A percentile compares a stretch with the other conserved stretches of the same genome.
These are phyloP conservation scores for Pseudomugil tenellus DNA, from an alignment of 2,797 vertebrate species.

Conservation along the genomic window DNA sequence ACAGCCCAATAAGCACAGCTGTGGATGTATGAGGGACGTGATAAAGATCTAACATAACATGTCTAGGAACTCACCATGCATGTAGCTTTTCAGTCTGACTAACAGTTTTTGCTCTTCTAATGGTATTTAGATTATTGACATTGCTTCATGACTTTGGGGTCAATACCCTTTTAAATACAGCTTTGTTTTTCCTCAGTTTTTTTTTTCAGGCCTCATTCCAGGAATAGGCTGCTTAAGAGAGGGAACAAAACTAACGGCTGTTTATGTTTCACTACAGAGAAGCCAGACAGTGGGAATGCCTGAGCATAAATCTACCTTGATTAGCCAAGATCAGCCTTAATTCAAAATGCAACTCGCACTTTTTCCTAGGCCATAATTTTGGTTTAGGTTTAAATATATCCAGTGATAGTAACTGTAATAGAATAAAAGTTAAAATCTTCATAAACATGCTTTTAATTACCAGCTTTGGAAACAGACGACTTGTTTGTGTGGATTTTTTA, in stretches of 20 bases:
- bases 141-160: slow-evolving; percentile 25
- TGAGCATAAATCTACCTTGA: background rate
- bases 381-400: too few species aligned
- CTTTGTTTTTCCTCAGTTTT: slow-evolving; percentile 13
- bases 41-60: slow-evolving; percentile 66
- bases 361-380: background rate
- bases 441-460: background rate
- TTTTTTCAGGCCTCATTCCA: slow-evolving; percentile 23
- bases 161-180: slow-evolving; percentile 25
- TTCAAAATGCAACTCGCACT: background rate
- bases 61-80: slow-evolving; percentile 41
- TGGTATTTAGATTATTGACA: slow-evolving; percentile 13
- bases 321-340: slow-evolving; percentile 15
- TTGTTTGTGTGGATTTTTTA: background rate
- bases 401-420: background rate
- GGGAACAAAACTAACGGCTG: slow-evolving; percentile 25
- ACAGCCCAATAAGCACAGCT: slow-evolving; percentile 60
- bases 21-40: slow-evolving; percentile 47
- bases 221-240: slow-evolving; percentile 18
- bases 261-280: slow-evolving; percentile 18
- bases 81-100: slow-evolving; percentile 23
- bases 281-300: slow-evolving; percentile 18
- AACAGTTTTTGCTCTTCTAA: slow-evolving; percentile 11
- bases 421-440: background rate
- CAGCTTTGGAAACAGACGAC: background rate